These are phyloP conservation scores for Proales similis DNA, from an alignment of 1,140 invertebrate species.

Conservation along the genomic window DNA sequence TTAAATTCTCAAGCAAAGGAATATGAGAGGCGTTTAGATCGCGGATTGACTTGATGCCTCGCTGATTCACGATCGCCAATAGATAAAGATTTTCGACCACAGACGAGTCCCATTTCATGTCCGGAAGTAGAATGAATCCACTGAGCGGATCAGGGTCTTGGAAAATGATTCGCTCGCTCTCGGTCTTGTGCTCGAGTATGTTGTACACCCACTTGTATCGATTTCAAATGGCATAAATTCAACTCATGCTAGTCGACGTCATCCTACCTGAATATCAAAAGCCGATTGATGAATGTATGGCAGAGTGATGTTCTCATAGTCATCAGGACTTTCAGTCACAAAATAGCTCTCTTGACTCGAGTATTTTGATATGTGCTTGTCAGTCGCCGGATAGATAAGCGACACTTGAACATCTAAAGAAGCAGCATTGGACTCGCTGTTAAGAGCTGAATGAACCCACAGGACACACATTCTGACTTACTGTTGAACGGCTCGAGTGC, in stretches of 20 bases:
- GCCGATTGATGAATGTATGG: conserved; percentile 61
- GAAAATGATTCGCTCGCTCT: conserved; percentile 74
- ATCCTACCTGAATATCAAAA: conserved; percentile 61
- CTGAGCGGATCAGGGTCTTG: conserved; percentile 67
- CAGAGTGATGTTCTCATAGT: conserved; percentile 70
- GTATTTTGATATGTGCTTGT: conserved; percentile 82
- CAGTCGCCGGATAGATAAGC: conserved; percentile 81
- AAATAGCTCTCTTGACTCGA: conserved; percentile 64
- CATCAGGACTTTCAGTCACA: conserved; percentile 72
- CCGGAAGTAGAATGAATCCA: conserved; percentile 81
- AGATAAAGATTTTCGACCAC: conserved; percentile 70
- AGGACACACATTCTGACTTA: neutral
- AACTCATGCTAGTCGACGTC: conserved; percentile 36
- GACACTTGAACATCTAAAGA: conserved; percentile 69
- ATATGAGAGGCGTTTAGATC: conserved; percentile 71
- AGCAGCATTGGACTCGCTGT: conserved; percentile 18
- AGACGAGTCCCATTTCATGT: conserved; percentile 85
- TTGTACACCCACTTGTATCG: conserved; percentile 86
- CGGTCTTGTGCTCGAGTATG: conserved; percentile 79
- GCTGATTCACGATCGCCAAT: conserved; percentile 67
- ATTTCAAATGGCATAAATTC: conserved; percentile 24
- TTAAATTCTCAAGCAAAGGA: conserved; percentile 72
- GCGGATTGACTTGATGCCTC: conserved; percentile 69
- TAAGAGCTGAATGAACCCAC: neutral
- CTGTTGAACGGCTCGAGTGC: conserved; percentile 26